These are phyloP conservation scores for Alosa sapidissima DNA, from an alignment of 2,797 vertebrate genomes.

Conservation along the genomic window DNA sequence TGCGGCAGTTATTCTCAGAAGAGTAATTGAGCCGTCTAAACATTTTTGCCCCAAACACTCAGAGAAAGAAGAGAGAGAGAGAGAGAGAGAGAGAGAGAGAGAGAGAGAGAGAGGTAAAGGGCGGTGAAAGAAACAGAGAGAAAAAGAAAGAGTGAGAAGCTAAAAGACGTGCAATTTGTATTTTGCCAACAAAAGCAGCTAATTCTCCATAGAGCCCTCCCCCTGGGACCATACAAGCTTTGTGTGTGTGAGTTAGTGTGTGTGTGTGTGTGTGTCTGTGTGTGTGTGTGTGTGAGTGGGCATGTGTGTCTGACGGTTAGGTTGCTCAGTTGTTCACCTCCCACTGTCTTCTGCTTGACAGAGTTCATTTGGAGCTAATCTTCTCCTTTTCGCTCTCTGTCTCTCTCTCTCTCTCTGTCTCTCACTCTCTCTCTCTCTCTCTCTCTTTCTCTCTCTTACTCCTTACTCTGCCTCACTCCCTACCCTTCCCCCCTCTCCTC, in stretches of 20 bases:
- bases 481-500: conserved; percentile 39
- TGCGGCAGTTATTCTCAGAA: neutral
- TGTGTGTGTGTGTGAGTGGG: conserved; percentile 54
- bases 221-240: conserved; percentile 71
- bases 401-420: conserved; percentile 22
- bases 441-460: conserved; percentile 19
- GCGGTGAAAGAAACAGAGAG: conserved; percentile 61
- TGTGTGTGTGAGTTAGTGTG: conserved; percentile 40
- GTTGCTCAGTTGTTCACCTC: conserved; percentile 71
- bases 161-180: conserved; percentile 91
- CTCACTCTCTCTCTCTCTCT: neutral
- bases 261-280: conserved; percentile 42
- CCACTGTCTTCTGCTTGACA: conserved; percentile 83
- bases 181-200: conserved; percentile 92
- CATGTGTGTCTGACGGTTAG: conserved; percentile 44
- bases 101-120: conserved; percentile 14
- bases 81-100: conserved; percentile 15
- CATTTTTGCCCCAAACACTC: neutral
- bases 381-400: conserved; percentile 55
- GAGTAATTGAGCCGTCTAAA: neutral
- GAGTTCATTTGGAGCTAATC: conserved; percentile 75
- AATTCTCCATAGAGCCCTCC: conserved; percentile 82
- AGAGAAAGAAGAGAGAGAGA: neutral
- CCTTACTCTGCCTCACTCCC: neutral
- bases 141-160: conserved; percentile 61